phyloP scores from a whole-genome alignment of 2,888 invertebrate genomes.

The Epistrophella euchroma region DNA sequence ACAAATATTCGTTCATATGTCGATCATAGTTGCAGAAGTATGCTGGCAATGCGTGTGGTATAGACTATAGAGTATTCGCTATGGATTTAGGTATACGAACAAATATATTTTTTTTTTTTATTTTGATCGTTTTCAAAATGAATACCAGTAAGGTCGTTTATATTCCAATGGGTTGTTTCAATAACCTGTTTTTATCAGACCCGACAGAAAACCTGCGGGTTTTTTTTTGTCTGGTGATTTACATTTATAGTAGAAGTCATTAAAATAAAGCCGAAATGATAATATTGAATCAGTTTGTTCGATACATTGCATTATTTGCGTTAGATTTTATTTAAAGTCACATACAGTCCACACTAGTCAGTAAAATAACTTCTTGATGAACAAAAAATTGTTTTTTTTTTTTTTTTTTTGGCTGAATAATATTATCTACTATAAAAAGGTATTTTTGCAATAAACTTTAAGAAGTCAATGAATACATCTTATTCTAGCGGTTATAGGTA shows the following conservation, averaged over 20 bases:
- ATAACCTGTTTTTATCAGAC: constrained; percentile 66
- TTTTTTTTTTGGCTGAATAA: too few species aligned
- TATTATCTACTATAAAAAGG: too few species aligned
- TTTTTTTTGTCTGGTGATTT: constrained; percentile 15
- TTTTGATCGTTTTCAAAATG: constrained; percentile 29
- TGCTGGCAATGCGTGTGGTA: constrained; percentile 36
- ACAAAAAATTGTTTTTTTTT: too few species aligned
- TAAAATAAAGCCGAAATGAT: constrained; percentile 17
- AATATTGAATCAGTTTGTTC: not conserved
- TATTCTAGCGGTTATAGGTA: too few species aligned
- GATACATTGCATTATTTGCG: not conserved
- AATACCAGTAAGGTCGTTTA: constrained; percentile 64
- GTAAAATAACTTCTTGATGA: not conserved
- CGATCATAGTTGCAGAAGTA: constrained; percentile 54
- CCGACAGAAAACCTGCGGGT: constrained; percentile 46
- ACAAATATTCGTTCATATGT: constrained; percentile 67
- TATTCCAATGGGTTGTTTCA: constrained; percentile 64
- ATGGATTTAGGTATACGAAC: constrained; percentile 19
- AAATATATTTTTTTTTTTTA: constrained; percentile 6
- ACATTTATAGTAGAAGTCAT: constrained; percentile 26
- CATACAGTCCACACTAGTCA: too few species aligned
- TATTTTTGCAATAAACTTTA: too few species aligned
- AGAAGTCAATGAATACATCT: too few species aligned
- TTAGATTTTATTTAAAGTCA: not conserved
- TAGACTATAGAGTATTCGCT: constrained; percentile 26